Evolutionary conservation across 2,113 vertebrate species (phyloP).

Genomic region (Chionomys nivalis): DNA sequence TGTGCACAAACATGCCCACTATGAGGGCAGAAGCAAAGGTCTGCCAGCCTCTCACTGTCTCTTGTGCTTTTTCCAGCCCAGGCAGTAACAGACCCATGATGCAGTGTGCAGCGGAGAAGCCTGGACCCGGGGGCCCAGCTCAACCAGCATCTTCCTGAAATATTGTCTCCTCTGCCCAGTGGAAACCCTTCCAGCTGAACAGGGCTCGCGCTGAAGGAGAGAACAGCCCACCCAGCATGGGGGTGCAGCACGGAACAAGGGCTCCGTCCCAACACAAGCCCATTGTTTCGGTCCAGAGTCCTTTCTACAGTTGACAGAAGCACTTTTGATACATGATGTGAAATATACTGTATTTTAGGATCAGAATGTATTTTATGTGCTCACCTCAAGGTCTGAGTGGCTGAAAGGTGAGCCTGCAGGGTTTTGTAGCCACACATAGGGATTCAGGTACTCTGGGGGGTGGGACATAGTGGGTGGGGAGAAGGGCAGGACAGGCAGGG

Average conservation of each 20-base stretch:
- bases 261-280: conserved; percentile 55
- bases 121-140: conserved; percentile 39
- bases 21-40: background rate
- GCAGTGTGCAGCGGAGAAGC: background rate
- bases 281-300: conserved; percentile 83
- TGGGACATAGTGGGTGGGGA: background rate
- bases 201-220: conserved; percentile 12
- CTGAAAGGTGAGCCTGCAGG: conserved; percentile 59
- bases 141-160: conserved; percentile 45
- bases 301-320: conserved; percentile 87
- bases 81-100: conserved; percentile 92
- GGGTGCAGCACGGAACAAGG: background rate
- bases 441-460: conserved; percentile 61
- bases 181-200: conserved; percentile 21
- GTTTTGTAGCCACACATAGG: conserved; percentile 62
- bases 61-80: conserved; percentile 89
- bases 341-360: conserved; percentile 86
- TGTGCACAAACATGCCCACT: conserved; percentile 1
- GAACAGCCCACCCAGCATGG: background rate
- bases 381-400: conserved; percentile 83
- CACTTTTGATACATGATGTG: conserved; percentile 92
- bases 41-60: conserved; percentile 73
- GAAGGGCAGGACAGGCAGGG: background rate
- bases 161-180: background rate
- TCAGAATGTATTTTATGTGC: conserved; percentile 80